Conservation (phyloP, 2,888 invertebrate genomes). For the Acleris literana region DNA sequence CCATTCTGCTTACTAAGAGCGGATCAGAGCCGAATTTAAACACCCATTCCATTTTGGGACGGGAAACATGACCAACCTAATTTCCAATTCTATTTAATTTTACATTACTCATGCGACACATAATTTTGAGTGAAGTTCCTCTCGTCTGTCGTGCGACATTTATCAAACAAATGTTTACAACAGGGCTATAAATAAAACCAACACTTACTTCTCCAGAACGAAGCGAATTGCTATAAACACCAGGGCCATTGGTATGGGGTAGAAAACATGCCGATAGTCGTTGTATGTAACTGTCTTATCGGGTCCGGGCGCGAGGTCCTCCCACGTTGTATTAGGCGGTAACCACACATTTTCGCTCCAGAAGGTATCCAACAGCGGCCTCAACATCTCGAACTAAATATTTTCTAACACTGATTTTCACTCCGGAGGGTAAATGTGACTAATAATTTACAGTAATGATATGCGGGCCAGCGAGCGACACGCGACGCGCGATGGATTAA, state of each 20-base stretch:
- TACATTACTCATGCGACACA: constrained; percentile 19
- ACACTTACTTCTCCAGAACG: constrained; percentile 92
- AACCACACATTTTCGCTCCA: constrained; percentile 96
- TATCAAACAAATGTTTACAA: constrained; percentile 1
- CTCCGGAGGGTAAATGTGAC: constrained; percentile 30
- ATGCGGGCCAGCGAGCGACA: constrained; percentile 26
- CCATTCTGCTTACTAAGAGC: not conserved
- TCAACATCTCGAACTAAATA: constrained; percentile 63
- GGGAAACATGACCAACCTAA: constrained; percentile 24
- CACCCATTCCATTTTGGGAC: constrained; percentile 10
- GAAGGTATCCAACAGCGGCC: constrained; percentile 80
- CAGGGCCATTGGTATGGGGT: constrained; percentile 92
- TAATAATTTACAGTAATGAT: constrained; percentile 33
- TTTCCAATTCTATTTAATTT: constrained; percentile 18
- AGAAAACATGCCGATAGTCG: constrained; percentile 90
- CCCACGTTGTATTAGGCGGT: constrained; percentile 96
- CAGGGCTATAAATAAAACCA: constrained; percentile 30
- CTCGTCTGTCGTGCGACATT: constrained; percentile 3
- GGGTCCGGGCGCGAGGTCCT: constrained; percentile 90
- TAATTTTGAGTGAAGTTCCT: constrained; percentile 8
- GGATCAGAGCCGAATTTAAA: not conserved
- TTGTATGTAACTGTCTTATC: constrained; percentile 89
- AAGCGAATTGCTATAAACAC: constrained; percentile 90
- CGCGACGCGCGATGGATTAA: constrained; percentile 30
- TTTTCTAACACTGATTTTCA: constrained; percentile 21